Conservation (phyloP, 2,113 vertebrate species). For the Psophia crepitans region DNA sequence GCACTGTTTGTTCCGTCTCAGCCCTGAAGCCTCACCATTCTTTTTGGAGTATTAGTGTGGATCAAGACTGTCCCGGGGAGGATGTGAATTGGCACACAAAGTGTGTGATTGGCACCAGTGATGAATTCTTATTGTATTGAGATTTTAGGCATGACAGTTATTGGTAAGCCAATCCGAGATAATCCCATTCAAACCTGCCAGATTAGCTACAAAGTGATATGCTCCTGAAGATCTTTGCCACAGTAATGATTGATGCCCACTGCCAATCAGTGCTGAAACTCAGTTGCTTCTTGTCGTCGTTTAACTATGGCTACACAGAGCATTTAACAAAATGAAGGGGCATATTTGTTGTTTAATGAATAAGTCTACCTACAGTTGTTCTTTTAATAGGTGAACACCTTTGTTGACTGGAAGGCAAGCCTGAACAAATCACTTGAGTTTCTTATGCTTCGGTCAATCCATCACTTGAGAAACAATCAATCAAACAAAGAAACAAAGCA, state of each 20-base stretch:
- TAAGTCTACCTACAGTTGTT: neutral
- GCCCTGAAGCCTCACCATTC: neutral
- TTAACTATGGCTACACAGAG: neutral
- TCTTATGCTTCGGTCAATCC: neutral
- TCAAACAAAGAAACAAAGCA: rapidly evolving
- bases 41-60: neutral
- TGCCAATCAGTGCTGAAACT: conserved; percentile 25
- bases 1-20: neutral
- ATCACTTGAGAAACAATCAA: neutral
- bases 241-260: conserved; percentile 34
- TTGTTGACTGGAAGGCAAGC: neutral
- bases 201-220: neutral
- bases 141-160: conserved; percentile 22
- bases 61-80: neutral
- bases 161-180: neutral
- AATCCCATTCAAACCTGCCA: conserved; percentile 15
- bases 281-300: neutral
- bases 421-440: neutral
- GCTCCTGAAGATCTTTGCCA: neutral
- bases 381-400: neutral
- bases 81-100: neutral
- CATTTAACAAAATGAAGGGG: neutral
- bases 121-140: neutral
- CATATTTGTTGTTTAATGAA: neutral
- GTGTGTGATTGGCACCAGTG: neutral